phyloP scores from a whole-genome alignment of 2,113 vertebrate genomes.

The Pampusana beccarii region DNA sequence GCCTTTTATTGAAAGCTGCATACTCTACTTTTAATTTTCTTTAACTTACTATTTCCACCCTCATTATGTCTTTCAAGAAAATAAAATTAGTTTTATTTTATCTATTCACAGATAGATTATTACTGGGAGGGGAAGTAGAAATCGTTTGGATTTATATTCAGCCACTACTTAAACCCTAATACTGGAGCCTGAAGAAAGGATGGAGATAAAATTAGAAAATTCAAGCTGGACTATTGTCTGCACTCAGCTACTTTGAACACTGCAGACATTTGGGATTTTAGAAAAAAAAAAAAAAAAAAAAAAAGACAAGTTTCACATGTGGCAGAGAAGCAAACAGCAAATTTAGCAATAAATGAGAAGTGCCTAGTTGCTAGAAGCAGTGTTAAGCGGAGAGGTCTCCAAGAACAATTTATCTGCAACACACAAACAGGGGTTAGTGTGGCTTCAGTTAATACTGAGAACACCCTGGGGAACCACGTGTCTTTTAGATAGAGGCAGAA shows the following conservation, averaged over 20 bases:
- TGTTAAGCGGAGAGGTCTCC: neutral
- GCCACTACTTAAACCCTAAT: neutral
- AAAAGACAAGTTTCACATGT: neutral
- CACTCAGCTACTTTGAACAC: neutral
- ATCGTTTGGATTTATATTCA: neutral
- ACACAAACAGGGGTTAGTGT: neutral
- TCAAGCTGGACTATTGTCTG: neutral
- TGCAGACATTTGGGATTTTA: neutral
- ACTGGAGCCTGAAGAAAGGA: neutral
- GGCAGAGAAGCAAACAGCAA: neutral
- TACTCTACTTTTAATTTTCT: neutral
- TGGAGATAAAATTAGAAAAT: neutral
- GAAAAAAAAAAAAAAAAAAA: fast-evolving
- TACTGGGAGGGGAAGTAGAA: neutral
- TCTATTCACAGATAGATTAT: neutral
- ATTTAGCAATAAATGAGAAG: neutral
- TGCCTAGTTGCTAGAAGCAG: neutral
- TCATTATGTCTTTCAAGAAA: neutral
- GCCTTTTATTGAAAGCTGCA: neutral
- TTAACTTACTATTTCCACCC: neutral
- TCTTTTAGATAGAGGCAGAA: neutral
- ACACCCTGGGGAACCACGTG: fast-evolving
- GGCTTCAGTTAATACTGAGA: neutral
- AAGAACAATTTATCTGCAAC: neutral
- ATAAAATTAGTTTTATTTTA: neutral